Percentiles rank a stretch among this genome's conserved stretches.
Conservation (phyloP, 2,797 vertebrate genomes). For the Lemur catta region DNA sequence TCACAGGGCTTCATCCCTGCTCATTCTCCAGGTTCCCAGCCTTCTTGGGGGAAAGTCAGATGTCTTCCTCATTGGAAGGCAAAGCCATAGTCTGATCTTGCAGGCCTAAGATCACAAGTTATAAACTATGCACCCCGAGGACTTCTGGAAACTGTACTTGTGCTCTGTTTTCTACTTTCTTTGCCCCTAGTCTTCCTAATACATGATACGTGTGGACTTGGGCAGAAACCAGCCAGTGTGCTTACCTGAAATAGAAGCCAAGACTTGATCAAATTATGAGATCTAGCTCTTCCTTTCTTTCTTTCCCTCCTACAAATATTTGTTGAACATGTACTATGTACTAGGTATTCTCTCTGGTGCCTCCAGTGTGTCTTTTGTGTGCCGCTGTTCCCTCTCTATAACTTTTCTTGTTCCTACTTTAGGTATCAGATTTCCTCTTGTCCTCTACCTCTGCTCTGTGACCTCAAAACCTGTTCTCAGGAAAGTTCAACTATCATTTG, state of each 20-base stretch:
- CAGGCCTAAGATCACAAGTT: not conserved
- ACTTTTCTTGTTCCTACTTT: not conserved
- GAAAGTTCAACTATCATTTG: not conserved
- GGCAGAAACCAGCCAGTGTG: not conserved
- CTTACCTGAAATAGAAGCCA: constrained; percentile 10
- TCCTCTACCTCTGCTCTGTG: not conserved
- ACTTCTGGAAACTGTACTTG: not conserved
- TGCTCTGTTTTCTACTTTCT: not conserved
- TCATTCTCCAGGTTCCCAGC: not conserved
- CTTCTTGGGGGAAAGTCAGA: not conserved
- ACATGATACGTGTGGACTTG: not conserved
- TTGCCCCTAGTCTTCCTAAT: not conserved
- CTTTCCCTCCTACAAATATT: not conserved
- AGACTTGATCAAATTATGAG: not conserved
- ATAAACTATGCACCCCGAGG: not conserved
- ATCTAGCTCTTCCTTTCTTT: not conserved
- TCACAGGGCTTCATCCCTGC: not conserved
- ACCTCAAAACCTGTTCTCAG: not conserved
- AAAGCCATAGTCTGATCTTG: not conserved
- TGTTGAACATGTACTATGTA: not conserved
- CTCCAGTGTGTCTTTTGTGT: not conserved
- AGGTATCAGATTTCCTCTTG: not conserved
- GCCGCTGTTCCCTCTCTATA: not conserved
- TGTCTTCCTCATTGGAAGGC: not conserved
- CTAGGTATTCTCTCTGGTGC: not conserved